A percentile compares a stretch with the other conserved stretches of the same genome.
These are phyloP conservation scores for Brachyalestes nurse DNA, from an alignment of 2,797 vertebrate species.

Conservation along the genomic window DNA sequence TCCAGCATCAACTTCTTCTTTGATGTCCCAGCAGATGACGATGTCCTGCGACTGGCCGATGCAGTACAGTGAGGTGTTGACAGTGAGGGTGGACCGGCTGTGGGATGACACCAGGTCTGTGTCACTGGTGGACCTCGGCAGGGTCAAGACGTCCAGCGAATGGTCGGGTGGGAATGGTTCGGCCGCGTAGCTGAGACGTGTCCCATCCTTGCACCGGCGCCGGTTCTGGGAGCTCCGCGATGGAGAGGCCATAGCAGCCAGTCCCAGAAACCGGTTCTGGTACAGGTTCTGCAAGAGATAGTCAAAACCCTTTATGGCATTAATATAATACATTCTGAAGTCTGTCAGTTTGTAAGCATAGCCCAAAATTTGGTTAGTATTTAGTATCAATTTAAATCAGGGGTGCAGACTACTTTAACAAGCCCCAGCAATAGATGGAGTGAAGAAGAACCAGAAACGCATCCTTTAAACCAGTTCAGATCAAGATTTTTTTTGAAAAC, in stretches of 20 bases:
- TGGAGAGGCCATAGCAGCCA: slow-evolving; percentile 96
- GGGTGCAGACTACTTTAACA: too few species aligned
- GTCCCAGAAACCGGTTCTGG: slow-evolving; percentile 94
- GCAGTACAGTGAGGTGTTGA: slow-evolving; percentile 90
- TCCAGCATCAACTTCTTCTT: slow-evolving; percentile 95
- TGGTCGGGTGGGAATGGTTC: slow-evolving; percentile 84
- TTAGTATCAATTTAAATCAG: too few species aligned
- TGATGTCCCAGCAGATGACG: slow-evolving; percentile 96
- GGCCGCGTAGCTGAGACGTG: slow-evolving; percentile 88
- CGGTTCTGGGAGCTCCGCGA: slow-evolving; percentile 87
- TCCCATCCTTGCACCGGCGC: slow-evolving; percentile 88
- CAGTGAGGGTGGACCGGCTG: slow-evolving; percentile 90
- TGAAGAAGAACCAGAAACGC: too few species aligned
- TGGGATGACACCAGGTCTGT: slow-evolving; percentile 92
- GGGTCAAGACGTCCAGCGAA: slow-evolving; percentile 78
- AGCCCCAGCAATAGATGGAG: too few species aligned
- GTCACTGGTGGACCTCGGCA: slow-evolving; percentile 93
- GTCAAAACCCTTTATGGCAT: too few species aligned
- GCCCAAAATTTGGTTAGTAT: too few species aligned
- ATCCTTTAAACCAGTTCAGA: too few species aligned
- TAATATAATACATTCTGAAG: too few species aligned
- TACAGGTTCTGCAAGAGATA: slow-evolving; percentile 88
- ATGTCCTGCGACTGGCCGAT: slow-evolving; percentile 91
- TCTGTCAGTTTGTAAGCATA: too few species aligned
- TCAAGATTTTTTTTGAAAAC: too few species aligned